Evolutionary conservation across 2,113 vertebrate species (phyloP).

Genomic region (Tychaedon coryphoeus): DNA sequence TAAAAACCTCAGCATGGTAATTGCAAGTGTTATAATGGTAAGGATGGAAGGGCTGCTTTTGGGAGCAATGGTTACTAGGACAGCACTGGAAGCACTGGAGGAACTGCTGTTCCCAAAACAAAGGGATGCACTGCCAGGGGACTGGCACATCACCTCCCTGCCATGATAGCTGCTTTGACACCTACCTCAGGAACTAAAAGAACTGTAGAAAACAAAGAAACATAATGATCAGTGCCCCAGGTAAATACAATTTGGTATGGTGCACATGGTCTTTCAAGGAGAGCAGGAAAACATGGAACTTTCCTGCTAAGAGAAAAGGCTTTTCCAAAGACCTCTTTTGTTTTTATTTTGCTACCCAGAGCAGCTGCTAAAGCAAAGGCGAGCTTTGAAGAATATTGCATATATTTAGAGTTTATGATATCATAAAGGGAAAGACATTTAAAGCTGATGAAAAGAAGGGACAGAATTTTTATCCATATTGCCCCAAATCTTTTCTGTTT

Average conservation of each 20-base stretch:
- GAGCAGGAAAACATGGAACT: not conserved
- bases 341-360: not conserved
- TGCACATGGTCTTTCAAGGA: not conserved
- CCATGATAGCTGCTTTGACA: not conserved
- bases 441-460: not conserved
- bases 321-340: not conserved
- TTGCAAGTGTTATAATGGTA: not conserved
- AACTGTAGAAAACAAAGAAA: not conserved
- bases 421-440: not conserved
- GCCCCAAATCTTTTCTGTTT: slow-evolving; percentile 1
- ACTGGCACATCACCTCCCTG: not conserved
- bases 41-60: not conserved
- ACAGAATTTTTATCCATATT: slow-evolving; percentile 12
- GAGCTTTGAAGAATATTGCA: not conserved
- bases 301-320: not conserved
- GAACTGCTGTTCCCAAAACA: not conserved
- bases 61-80: accelerated
- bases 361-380: not conserved
- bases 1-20: not conserved
- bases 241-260: not conserved
- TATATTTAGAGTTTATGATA: not conserved
- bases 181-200: accelerated
- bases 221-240: not conserved
- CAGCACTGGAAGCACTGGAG: not conserved
- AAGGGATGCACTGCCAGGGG: not conserved